Conservation (phyloP, 2,797 vertebrate genomes). For the Champsocephalus esox region DNA sequence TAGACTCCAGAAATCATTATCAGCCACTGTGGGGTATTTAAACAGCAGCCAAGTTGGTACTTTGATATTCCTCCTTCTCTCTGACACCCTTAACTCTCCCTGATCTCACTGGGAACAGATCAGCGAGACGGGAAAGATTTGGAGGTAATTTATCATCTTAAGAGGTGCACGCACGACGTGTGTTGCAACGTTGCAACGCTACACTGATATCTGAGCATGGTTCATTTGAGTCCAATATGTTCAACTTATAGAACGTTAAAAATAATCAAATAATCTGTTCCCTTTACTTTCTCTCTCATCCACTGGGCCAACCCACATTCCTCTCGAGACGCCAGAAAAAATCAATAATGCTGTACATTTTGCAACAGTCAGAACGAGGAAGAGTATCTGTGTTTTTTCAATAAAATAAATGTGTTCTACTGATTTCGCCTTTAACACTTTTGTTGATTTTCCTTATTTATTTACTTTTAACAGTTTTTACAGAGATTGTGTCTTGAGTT, state of each 20-base stretch:
- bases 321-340: constrained; percentile 47
- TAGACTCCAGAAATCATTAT: constrained; percentile 80
- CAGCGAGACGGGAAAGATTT: constrained; percentile 42
- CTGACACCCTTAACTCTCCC: constrained; percentile 54
- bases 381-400: constrained; percentile 41
- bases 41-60: constrained; percentile 73
- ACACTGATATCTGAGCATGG: constrained; percentile 22
- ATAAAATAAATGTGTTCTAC: constrained; percentile 39
- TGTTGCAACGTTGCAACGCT: not conserved
- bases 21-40: constrained; percentile 79
- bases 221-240: constrained; percentile 28
- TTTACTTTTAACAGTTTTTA: not conserved
- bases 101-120: constrained; percentile 43
- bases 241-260: constrained; percentile 14
- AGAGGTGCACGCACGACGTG: not conserved
- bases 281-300: constrained; percentile 35
- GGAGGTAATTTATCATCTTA: constrained; percentile 10
- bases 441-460: constrained; percentile 10
- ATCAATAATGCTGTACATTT: constrained; percentile 65
- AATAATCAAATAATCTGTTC: constrained; percentile 31
- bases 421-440: not conserved
- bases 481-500: not conserved
- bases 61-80: constrained; percentile 75
- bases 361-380: constrained; percentile 47
- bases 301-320: constrained; percentile 51